These are phyloP conservation scores for Neodiprion lecontei DNA, from an alignment of 1,140 invertebrate genomes.

Conservation along the genomic window DNA sequence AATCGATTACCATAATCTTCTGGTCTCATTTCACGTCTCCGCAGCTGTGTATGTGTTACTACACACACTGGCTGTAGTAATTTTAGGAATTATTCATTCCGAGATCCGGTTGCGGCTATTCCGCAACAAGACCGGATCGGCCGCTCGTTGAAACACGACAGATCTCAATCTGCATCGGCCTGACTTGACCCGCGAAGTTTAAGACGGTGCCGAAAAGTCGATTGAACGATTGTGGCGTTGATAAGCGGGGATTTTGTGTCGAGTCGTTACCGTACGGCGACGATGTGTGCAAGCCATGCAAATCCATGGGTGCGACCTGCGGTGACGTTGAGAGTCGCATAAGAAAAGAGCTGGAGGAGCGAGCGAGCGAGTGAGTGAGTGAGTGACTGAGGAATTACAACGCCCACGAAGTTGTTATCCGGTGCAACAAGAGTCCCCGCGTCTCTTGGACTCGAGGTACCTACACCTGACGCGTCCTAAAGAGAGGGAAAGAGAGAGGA, in stretches of 20 bases:
- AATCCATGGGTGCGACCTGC: too few relatives aligned
- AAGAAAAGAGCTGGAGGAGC: too few relatives aligned
- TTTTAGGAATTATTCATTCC: background rate
- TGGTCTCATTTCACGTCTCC: too few relatives aligned
- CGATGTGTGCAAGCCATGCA: too few relatives aligned
- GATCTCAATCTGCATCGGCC: too few relatives aligned
- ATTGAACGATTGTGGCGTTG: too few relatives aligned
- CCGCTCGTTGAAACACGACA: background rate
- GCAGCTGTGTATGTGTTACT: background rate
- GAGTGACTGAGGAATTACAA: background rate
- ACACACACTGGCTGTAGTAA: background rate
- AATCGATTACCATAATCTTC: constrained; percentile 4
- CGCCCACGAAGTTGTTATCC: constrained; percentile 4
- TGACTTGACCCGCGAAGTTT: too few relatives aligned
- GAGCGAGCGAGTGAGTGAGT: background rate
- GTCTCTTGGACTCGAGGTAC: background rate
- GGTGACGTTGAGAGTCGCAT: too few relatives aligned
- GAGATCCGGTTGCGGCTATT: background rate
- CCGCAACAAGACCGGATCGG: background rate
- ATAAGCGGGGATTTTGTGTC: too few relatives aligned
- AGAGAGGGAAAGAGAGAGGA: constrained; percentile 20
- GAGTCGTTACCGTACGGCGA: too few relatives aligned
- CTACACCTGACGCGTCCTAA: constrained; percentile 7
- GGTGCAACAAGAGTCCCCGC: background rate
- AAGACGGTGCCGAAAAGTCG: too few relatives aligned